These are phyloP conservation scores for Melinopterus prodromus DNA, from an alignment of 2,888 invertebrate species.

Conservation along the genomic window DNA sequence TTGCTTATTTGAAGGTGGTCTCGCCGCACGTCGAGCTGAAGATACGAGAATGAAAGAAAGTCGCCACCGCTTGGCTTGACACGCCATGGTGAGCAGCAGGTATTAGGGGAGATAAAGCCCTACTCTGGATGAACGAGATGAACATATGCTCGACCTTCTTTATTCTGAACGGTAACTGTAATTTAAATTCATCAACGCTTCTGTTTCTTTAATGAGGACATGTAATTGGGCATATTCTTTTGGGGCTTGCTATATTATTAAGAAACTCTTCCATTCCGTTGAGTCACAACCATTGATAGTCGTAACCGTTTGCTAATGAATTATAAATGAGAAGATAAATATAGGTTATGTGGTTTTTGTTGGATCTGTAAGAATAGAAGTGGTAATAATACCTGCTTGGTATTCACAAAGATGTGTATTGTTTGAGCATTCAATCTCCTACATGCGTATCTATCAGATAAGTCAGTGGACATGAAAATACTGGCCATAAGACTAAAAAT, in stretches of 20 bases:
- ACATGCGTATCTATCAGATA: no score
- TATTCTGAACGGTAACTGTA: background rate
- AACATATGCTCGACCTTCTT: background rate
- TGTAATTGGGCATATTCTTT: background rate
- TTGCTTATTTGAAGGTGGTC: conserved; percentile 4
- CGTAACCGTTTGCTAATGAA: no score
- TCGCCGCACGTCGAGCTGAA: background rate
- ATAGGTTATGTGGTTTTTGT: no score
- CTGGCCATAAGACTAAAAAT: conserved; percentile 14
- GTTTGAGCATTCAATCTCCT: no score
- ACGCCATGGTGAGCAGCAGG: background rate
- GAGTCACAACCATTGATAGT: background rate
- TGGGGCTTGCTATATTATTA: background rate
- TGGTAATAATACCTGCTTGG: no score
- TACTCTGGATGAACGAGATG: background rate
- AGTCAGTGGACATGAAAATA: no score
- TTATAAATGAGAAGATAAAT: no score
- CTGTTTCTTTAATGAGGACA: background rate
- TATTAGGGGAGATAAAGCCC: background rate
- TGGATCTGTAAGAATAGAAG: no score
- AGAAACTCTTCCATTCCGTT: background rate
- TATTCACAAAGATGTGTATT: no score
- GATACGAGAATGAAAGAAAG: background rate
- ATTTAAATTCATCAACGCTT: background rate
- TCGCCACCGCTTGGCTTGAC: background rate